phyloP scores from a whole-genome alignment of 2,797 vertebrate species.

The Semotilus atromaculatus region DNA sequence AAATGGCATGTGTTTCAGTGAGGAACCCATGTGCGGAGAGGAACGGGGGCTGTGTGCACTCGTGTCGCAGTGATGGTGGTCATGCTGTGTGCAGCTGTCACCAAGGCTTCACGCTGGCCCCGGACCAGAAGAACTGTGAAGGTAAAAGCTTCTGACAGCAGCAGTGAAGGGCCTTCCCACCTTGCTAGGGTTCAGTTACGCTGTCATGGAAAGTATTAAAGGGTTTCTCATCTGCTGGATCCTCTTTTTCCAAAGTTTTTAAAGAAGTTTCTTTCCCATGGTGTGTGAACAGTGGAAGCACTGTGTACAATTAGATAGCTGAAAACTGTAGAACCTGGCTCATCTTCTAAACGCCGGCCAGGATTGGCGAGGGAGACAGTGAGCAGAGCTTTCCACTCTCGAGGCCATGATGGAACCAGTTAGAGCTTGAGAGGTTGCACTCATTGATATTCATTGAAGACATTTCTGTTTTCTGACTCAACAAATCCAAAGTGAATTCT shows the following conservation, averaged over 20 bases:
- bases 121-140: slow-evolving; percentile 77
- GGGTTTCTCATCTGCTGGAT: slow-evolving; percentile 43
- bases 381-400: slow-evolving; percentile 24
- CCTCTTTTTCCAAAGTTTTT: slow-evolving; percentile 43
- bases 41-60: slow-evolving; percentile 84
- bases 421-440: slow-evolving; percentile 3
- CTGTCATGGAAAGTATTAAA: slow-evolving; percentile 42
- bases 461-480: neutral
- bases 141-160: slow-evolving; percentile 71
- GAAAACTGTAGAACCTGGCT: slow-evolving; percentile 42
- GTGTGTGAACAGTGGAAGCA: slow-evolving; percentile 47
- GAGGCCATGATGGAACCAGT: slow-evolving; percentile 15
- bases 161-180: slow-evolving; percentile 30
- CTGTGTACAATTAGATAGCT: slow-evolving; percentile 50
- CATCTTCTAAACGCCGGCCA: slow-evolving; percentile 41
- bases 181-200: slow-evolving; percentile 23
- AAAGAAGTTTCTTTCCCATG: slow-evolving; percentile 49
- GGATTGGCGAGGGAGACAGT: neutral
- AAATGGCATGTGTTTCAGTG: slow-evolving; percentile 67
- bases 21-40: slow-evolving; percentile 74
- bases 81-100: slow-evolving; percentile 76
- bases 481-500: neutral
- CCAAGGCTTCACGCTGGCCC: slow-evolving; percentile 75
- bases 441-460: slow-evolving; percentile 21
- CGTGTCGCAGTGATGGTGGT: slow-evolving; percentile 70